phyloP scores from a whole-genome alignment of 2,888 invertebrate species.

The Thumatha senex region DNA sequence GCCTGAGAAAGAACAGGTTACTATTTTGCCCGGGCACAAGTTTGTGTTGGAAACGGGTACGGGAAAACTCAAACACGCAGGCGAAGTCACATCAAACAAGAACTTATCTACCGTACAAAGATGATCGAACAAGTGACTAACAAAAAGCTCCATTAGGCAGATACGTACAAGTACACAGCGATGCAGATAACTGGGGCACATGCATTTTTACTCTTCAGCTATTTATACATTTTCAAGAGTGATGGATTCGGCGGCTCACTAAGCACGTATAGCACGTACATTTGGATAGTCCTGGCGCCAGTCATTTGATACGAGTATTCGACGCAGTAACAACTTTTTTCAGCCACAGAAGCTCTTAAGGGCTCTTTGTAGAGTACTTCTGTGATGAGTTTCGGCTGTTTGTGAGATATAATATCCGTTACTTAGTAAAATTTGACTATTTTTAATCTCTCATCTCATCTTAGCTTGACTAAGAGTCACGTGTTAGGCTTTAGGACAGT shows the following conservation, averaged over 20 bases:
- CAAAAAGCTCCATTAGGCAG: conserved; percentile 46
- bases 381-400: conserved; percentile 4
- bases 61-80: too few species aligned
- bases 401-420: not conserved
- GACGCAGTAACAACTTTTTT: conserved; percentile 1
- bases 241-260: conserved; percentile 57
- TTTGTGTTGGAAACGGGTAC: too few species aligned
- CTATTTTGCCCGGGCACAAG: too few species aligned
- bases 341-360: conserved; percentile 25
- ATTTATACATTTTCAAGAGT: conserved; percentile 59
- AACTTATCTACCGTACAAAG: conserved; percentile 4
- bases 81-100: not conserved
- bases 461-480: too few species aligned
- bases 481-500: too few species aligned
- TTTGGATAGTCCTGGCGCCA: conserved; percentile 57
- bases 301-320: conserved; percentile 45
- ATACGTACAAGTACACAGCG: conserved; percentile 36
- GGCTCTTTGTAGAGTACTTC: conserved; percentile 33
- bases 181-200: conserved; percentile 58
- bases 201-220: conserved; percentile 67
- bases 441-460: not conserved
- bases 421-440: not conserved
- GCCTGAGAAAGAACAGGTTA: too few species aligned
- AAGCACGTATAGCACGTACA: conserved; percentile 43
- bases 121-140: conserved; percentile 13